phyloP scores from a whole-genome alignment of 2,888 invertebrate genomes.

The Eudasyphora cyanicolor region DNA sequence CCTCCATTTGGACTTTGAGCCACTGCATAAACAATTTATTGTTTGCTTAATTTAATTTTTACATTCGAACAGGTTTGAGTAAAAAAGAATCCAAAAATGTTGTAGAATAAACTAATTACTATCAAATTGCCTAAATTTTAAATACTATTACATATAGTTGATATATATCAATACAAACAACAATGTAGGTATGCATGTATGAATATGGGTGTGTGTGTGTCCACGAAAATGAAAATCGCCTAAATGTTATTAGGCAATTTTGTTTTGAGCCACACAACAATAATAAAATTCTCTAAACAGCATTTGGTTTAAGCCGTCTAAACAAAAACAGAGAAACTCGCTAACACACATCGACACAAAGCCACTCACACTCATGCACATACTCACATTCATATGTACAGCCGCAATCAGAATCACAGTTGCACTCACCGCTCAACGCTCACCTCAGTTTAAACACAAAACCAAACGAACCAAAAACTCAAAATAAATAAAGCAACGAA shows the following conservation, averaged over 20 bases:
- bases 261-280: slow-evolving; percentile 6
- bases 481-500: slow-evolving; percentile 36
- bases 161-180: not conserved
- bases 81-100: not conserved
- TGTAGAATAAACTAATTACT: slow-evolving; percentile 40
- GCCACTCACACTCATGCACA: not conserved
- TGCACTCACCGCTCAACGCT: not conserved
- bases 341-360: not conserved
- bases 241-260: slow-evolving; percentile 32
- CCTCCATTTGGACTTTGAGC: no score
- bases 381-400: no score
- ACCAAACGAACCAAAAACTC: slow-evolving; percentile 11
- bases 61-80: not conserved
- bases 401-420: not conserved
- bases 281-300: slow-evolving; percentile 20
- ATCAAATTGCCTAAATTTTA: slow-evolving; percentile 41
- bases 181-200: not conserved
- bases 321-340: not conserved
- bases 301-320: slow-evolving; percentile 16
- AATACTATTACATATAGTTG: slow-evolving; percentile 15
- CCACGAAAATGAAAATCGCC: not conserved
- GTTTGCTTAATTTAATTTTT: not conserved
- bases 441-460: not conserved
- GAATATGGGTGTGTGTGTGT: no score
- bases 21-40: no score